Percentiles rank a stretch among this genome's conserved stretches.
phyloP scores from a whole-genome alignment of 2,113 vertebrate genomes.

The Pholis gunnellus region DNA sequence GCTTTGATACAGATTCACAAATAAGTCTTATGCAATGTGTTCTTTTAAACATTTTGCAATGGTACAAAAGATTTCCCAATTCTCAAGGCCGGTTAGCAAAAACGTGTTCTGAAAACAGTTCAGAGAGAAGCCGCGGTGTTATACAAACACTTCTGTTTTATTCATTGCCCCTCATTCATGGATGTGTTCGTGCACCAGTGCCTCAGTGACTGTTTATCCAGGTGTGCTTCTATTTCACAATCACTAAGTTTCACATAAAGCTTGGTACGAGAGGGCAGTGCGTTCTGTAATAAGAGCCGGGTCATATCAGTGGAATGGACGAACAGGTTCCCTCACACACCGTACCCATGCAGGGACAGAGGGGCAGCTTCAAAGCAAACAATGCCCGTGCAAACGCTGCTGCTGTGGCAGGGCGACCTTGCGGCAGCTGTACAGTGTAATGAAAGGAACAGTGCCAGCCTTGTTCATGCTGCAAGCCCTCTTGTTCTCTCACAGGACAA shows the following conservation, averaged over 20 bases:
- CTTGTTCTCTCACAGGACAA: constrained; percentile 26
- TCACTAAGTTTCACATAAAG: constrained; percentile 41
- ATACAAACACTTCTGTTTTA: constrained; percentile 4
- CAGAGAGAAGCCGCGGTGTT: neutral
- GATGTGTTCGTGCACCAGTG: neutral
- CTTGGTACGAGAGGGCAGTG: constrained; percentile 30
- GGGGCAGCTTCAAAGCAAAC: constrained; percentile 63
- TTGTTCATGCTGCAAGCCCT: constrained; percentile 36
- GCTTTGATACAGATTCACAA: constrained; percentile 42
- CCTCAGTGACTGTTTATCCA: constrained; percentile 10
- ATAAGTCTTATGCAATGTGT: constrained; percentile 42
- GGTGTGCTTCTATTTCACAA: constrained; percentile 40
- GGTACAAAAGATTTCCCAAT: neutral
- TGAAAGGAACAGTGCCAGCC: constrained; percentile 50
- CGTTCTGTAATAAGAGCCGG: constrained; percentile 60
- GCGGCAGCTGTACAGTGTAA: constrained; percentile 46
- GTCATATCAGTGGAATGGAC: constrained; percentile 63
- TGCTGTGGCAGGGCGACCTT: constrained; percentile 51
- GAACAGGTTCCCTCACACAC: constrained; percentile 65
- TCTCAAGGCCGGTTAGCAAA: constrained; percentile 26
- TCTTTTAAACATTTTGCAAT: constrained; percentile 40
- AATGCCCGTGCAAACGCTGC: constrained; percentile 46
- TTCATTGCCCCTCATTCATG: neutral
- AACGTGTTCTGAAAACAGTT: constrained; percentile 10
- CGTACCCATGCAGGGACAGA: constrained; percentile 21